Base-by-base conservation (phyloP, 2,888 invertebrate genomes). In the Scaptomyza parva region DNA sequence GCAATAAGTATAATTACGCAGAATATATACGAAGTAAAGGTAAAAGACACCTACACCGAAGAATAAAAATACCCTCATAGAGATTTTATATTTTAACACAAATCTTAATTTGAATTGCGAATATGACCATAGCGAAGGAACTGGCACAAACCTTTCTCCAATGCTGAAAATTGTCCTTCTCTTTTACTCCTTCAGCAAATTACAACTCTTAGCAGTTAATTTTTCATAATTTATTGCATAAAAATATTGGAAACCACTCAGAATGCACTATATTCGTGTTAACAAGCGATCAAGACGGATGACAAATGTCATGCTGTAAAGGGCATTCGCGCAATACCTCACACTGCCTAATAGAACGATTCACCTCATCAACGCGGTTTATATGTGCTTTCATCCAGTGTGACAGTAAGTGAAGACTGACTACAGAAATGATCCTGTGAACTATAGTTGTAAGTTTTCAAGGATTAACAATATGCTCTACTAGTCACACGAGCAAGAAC, bases 371-470 rank as follows among this genome's bases (percentile, higher is more conserved):
- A 37, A 9, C 37, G 37, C 37, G 17, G 37, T 17, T 39, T 3
- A 26, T 28, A 40, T 51, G 12, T 14, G 37, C 37, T 44, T 24
- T 44, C 24, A 44, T 3, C 9, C 26, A 26, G 26, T 24, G 26
- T 44, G 26, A 37, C 17, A 37, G 37, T 37, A 17, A 17, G 37
- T 37, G 37, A 37, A 37, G 37, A 37, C 37, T 37, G 37, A 37
- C 37, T 37, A 37, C 37, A 37, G 37, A 37, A 37, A 37, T 37
- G 37, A 37, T 37, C 37, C 37, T 37, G 37, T 37, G 37, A 37
- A 37, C 17, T 37, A 37, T 37, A 37, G 37, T 37, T 17, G 17
- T 37, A 37, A 37, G 9, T 9, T 9, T 0, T 0, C 37, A 37
- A 3, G 4, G 37, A 17, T 9, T 17, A 37, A 9, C 37, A 17